Conservation (phyloP, 1,140 invertebrate species). For the Diorhabda carinulata region DNA sequence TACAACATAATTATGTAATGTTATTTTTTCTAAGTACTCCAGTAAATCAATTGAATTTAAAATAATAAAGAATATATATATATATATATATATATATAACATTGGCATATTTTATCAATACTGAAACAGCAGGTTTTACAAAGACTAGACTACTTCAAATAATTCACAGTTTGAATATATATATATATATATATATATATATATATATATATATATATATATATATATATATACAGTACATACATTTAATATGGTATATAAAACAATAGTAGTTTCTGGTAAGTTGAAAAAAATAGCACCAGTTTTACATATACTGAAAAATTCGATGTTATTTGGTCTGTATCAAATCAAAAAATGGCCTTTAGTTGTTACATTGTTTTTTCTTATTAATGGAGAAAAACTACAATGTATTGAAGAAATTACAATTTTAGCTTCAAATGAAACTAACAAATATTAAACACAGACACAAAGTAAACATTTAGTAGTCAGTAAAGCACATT, state of each 20-base stretch:
- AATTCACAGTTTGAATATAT: background rate
- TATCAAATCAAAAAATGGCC: background rate
- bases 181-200: too few relatives aligned
- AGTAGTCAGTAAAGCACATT: too few relatives aligned
- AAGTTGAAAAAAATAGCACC: conserved; percentile 30
- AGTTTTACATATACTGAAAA: conserved; percentile 23
- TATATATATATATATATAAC: background rate
- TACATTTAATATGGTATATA: conserved; percentile 10
- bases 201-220: too few relatives aligned
- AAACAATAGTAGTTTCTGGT: conserved; percentile 18
- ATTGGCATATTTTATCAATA: background rate
- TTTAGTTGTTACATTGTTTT: background rate
- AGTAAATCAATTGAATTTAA: too few relatives aligned
- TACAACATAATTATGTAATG: too few relatives aligned
- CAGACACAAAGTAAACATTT: too few relatives aligned
- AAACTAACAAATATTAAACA: too few relatives aligned
- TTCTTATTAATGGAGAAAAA: too few relatives aligned
- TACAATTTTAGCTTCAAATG: too few relatives aligned
- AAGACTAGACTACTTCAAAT: background rate
- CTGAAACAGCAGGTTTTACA: background rate
- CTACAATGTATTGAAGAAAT: too few relatives aligned
- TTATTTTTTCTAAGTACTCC: too few relatives aligned
- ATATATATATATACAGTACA: background rate
- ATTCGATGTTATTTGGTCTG: conserved; percentile 16
- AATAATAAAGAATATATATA: too few relatives aligned